Evolutionary conservation across 2,888 invertebrate species (phyloP).

Genomic region (Heteromyza rotundicornis): DNA sequence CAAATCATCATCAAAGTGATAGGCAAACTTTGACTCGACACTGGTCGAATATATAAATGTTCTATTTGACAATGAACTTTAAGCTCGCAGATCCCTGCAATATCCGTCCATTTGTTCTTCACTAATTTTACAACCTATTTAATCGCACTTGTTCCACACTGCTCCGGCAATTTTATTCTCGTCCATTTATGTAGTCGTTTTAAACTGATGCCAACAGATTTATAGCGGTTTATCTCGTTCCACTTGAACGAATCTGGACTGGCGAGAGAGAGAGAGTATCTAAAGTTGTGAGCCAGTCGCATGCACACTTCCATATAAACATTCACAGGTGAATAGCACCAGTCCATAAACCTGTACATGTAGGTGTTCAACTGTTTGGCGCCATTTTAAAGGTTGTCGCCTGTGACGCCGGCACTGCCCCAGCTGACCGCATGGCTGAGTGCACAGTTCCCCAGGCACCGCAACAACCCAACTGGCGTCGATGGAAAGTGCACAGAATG

Average conservation of each 20-base stretch:
- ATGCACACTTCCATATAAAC: conserved; percentile 13
- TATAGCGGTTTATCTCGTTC: conserved; percentile 56
- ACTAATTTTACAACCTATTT: no score
- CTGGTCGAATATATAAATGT: no score
- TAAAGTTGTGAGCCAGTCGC: conserved; percentile 16
- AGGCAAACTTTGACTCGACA: no score
- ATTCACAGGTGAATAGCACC: conserved; percentile 42
- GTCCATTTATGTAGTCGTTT: conserved; percentile 51
- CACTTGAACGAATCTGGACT: conserved; percentile 38
- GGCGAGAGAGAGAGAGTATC: no score
- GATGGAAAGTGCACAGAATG: neutral
- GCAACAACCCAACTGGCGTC: neutral
- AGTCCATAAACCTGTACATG: conserved; percentile 23
- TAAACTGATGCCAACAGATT: conserved; percentile 56
- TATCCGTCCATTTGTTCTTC: no score
- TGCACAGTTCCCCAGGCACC: conserved; percentile 30
- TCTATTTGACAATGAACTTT: no score
- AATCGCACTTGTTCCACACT: neutral
- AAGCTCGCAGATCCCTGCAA: no score
- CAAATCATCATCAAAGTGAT: no score
- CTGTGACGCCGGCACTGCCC: conserved; percentile 36
- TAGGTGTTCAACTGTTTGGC: conserved; percentile 15
- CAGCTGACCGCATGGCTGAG: conserved; percentile 42
- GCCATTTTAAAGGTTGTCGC: conserved; percentile 47
- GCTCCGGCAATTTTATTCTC: conserved; percentile 31